These are phyloP conservation scores for Henricia sp. DNA, from an alignment of 53 echinoderm and acorn worm species.

Conservation along the genomic window DNA sequence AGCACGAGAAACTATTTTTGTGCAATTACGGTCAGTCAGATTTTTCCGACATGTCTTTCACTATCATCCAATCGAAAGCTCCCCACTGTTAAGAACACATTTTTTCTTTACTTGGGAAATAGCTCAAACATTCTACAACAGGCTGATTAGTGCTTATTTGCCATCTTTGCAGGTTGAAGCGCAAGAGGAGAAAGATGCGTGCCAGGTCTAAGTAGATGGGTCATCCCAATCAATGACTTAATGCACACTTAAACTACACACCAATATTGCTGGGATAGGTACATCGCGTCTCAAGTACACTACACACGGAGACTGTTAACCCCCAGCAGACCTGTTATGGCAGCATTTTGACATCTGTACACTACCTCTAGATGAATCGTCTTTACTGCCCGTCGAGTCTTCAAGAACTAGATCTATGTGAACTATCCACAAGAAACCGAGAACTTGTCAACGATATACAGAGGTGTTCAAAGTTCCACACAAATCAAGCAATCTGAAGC, in stretches of 20 bases:
- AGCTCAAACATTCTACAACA: background rate
- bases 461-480: background rate
- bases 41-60: no score
- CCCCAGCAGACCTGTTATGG: background rate
- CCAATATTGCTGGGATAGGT: background rate
- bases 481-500: background rate
- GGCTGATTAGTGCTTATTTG: background rate
- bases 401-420: background rate
- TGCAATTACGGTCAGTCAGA: no score
- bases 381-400: background rate
- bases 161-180: slow-evolving; percentile 78
- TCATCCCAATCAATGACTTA: background rate
- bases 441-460: background rate
- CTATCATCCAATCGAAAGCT: background rate
- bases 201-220: slow-evolving; percentile 92
- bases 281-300: background rate
- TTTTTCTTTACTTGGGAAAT: background rate
- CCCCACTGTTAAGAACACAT: background rate
- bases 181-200: slow-evolving; percentile 98
- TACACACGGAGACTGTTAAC: background rate
- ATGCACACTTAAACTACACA: background rate
- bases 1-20: no score
- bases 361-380: background rate
- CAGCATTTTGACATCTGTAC: background rate
- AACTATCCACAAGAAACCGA: background rate